Base-by-base conservation (phyloP, 2,888 invertebrate genomes). In the Galeruca laticollis region DNA sequence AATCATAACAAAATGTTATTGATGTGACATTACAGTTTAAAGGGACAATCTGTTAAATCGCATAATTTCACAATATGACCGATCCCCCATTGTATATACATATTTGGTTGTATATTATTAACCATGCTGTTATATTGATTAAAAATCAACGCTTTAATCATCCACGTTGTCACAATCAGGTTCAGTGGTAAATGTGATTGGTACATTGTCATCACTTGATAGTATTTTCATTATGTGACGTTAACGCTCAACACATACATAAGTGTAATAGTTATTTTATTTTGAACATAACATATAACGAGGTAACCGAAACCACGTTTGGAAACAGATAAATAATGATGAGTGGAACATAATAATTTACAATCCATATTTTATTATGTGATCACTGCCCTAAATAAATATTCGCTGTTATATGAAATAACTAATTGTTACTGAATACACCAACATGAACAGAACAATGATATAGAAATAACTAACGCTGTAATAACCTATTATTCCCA, bases 191-290 rank as follows among this genome's bases (percentile, higher is more conserved):
- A 18, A 9, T 47, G 2, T 47, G 47, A 47, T 47, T 47, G 8
- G 47, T 47, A 18, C 47, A 47, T 47, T 47, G 18, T 47, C 47
- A 47, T 15, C 9, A 47, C 18, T 43, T 43, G n/a, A 43, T 47
- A 8, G 10, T 0, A 10, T 47, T 47, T 47, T 47, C 15, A 47
- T 47, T 15, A 15, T 47, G 47, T 47, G 47, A 15, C 15, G 18
- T 47, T n/a, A 47, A 1, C 47, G 18, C 5, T 47, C 18, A 47
- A 18, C 15, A 47, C 15, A 47, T 9, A 47, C 18, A 18, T 47
- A 40, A n/a, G n/a, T 40, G 40, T 40, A 5, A 40, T 40, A n/a
- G 40, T 47, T 47, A 18, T 47, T 47, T 9, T 15, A 47, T 18
- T 47, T 47, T 15, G 18, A 15, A 47, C 18, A 43, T n/a, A 47